Percentiles rank a stretch among this genome's conserved stretches.
Conservation (phyloP, 2,113 vertebrate genomes). For the Anarhynchus alexandrinus region DNA sequence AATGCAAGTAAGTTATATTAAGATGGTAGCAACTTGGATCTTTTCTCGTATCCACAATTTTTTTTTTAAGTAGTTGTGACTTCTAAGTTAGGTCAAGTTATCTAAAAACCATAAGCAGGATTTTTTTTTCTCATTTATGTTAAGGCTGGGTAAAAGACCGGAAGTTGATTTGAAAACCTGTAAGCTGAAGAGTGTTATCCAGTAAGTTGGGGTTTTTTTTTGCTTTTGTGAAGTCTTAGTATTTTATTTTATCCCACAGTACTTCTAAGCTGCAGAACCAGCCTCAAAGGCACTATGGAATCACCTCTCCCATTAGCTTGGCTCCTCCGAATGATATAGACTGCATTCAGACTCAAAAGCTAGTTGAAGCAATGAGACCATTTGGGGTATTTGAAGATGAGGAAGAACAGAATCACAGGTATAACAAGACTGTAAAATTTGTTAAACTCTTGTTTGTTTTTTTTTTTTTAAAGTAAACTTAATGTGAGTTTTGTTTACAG, state of each 20-base stretch:
- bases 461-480: neutral
- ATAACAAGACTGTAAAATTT: neutral
- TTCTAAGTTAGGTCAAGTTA: neutral
- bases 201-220: neutral
- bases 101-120: neutral
- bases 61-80: neutral
- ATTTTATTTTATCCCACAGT: slow-evolving; percentile 59
- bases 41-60: neutral
- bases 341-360: slow-evolving; percentile 86
- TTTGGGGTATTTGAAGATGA: slow-evolving; percentile 97
- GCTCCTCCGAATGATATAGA: slow-evolving; percentile 88
- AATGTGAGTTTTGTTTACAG: slow-evolving; percentile 70
- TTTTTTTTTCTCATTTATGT: neutral
- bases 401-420: slow-evolving; percentile 92
- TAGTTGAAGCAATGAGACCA: slow-evolving; percentile 92
- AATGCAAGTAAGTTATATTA: neutral
- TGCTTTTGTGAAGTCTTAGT: neutral
- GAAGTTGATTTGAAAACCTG: neutral
- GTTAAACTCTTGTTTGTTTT: neutral
- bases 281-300: slow-evolving; percentile 88
- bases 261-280: slow-evolving; percentile 78
- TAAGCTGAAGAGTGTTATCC: neutral
- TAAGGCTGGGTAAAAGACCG: neutral
- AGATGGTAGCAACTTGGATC: neutral
- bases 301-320: slow-evolving; percentile 93